Conservation (phyloP, 30 jellyfish, hydroid and myxozoan genomes). For the Hydra vulgaris region DNA sequence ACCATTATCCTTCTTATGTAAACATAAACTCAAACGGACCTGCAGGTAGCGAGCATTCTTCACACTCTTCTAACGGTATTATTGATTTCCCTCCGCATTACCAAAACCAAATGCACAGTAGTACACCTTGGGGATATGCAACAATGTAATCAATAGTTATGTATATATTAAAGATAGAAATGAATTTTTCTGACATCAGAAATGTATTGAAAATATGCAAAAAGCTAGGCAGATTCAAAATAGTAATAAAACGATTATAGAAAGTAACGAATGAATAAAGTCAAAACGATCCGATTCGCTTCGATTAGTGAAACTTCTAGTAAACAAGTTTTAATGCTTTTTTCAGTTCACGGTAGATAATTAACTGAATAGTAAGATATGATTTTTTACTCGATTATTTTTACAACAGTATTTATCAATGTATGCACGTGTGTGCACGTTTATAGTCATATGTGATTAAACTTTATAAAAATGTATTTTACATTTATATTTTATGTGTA, state of each 20-base stretch:
- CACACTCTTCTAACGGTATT: conserved; percentile 5
- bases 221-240: too few species aligned
- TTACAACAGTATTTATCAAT: neutral
- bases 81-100: conserved; percentile 26
- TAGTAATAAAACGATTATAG: too few species aligned
- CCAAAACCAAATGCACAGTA: conserved; percentile 6
- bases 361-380: too few species aligned
- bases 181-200: neutral
- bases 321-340: too few species aligned
- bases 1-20: conserved; percentile 72
- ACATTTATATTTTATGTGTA: too few species aligned
- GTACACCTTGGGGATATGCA: conserved; percentile 26
- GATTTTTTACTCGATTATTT: too few species aligned
- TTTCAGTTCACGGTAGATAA: too few species aligned
- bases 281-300: too few species aligned
- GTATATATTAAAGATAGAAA: neutral
- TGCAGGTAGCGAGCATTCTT: conserved; percentile 19
- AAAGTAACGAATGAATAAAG: too few species aligned
- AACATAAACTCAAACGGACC: conserved; percentile 33
- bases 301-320: too few species aligned
- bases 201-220: neutral
- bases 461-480: neutral
- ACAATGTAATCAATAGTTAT: conserved; percentile 2
- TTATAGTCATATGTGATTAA: neutral
- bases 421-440: too few species aligned